These are phyloP conservation scores for Halcyon chelicuti DNA, from an alignment of 2,797 vertebrate species.

Conservation along the genomic window DNA sequence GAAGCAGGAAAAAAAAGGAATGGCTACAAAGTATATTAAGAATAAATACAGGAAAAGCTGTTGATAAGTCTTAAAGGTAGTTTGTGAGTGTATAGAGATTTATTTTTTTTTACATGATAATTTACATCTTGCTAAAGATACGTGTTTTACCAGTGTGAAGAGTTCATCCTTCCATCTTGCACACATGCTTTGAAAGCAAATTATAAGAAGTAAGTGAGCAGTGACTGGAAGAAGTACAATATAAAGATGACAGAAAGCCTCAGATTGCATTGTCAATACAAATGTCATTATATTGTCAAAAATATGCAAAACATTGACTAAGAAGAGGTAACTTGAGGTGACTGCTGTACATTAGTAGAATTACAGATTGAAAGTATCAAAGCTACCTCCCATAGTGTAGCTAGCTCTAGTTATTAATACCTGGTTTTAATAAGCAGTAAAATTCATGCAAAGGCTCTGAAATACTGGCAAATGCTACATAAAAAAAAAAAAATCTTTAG, in stretches of 20 bases:
- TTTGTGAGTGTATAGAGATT: neutral
- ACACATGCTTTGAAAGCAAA: neutral
- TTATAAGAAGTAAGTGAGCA: neutral
- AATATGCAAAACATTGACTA: neutral
- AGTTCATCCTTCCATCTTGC: neutral
- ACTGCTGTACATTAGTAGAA: neutral
- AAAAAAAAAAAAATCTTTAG: neutral
- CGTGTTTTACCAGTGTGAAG: neutral
- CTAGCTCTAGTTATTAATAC: neutral
- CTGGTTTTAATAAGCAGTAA: neutral
- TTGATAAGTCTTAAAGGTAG: neutral
- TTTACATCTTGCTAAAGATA: neutral
- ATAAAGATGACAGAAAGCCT: neutral
- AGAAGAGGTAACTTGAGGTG: neutral
- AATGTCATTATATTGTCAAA: neutral
- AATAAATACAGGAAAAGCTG: neutral
- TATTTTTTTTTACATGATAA: accelerated
- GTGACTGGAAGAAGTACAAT: neutral
- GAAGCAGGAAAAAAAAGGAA: neutral
- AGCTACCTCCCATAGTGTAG: neutral
- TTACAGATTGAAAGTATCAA: neutral
- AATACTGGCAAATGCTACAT: neutral
- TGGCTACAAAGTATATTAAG: neutral
- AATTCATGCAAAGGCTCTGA: neutral
- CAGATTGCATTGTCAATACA: neutral